A percentile compares a stretch with the other conserved stretches of the same genome.
These are phyloP conservation scores for Meriones unguiculatus DNA, from an alignment of 2,113 vertebrate genomes.

Conservation along the genomic window DNA sequence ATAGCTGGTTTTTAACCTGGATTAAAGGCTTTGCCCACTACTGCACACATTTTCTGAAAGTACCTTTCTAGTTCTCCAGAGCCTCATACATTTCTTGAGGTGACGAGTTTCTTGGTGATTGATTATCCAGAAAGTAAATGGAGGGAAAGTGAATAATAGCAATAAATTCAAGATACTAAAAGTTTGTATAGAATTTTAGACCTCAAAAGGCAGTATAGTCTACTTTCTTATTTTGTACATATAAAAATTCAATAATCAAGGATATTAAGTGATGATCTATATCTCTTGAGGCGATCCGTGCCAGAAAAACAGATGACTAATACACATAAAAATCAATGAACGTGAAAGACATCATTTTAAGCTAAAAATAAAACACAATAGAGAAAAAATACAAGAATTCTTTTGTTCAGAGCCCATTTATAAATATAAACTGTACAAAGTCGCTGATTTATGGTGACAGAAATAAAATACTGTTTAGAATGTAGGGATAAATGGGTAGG, in stretches of 20 bases:
- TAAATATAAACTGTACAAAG: not conserved
- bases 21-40: slow-evolving; percentile 1
- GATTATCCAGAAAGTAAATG: slow-evolving; percentile 42
- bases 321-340: not conserved
- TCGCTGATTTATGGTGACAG: not conserved
- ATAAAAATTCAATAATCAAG: not conserved
- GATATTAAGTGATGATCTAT: not conserved
- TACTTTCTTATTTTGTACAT: not conserved
- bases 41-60: not conserved
- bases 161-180: slow-evolving; percentile 28
- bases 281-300: not conserved
- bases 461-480: not conserved
- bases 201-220: not conserved
- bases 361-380: not conserved
- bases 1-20: not conserved
- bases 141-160: slow-evolving; percentile 5
- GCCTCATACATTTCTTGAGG: not conserved
- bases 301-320: not conserved
- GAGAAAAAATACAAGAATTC: not conserved
- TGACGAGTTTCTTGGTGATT: not conserved
- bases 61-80: not conserved
- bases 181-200: not conserved
- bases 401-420: not conserved
- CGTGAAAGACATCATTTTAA: not conserved
- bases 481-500: not conserved